Base-by-base conservation (phyloP, 1,140 invertebrate species). In the Nasonia longicornis region DNA sequence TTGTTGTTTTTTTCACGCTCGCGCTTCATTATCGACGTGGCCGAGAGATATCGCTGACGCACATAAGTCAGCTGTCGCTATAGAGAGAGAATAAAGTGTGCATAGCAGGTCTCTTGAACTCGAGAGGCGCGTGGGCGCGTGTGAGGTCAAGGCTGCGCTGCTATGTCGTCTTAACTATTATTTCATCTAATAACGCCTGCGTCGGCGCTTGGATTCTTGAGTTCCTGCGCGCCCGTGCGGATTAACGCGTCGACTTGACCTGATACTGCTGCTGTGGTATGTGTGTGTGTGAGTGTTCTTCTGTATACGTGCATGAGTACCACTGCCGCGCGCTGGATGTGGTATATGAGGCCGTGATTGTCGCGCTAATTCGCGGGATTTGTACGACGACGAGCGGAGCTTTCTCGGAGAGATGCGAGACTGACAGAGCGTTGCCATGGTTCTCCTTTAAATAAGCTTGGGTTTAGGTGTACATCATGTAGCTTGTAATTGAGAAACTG, bases 111-210 rank as follows among this genome's bases (percentile, higher is more conserved):
- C 71, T 45, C n/a, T 73, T 48, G 71, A 73, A 73, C 71, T 73
- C 12, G 66, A 6, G 52, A 58, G 11, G 4, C 11, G 35, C 35
- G 67, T 10, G 20, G n/a, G 20, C 2, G 29, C 2, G 14, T 14
- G n/a, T 26, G 2, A 52, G 73, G 73, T 75, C 73, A 75, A 75
- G 73, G 73, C 29, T 63, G 72, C 22, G 14, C 20, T 26, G 67
- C 20, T 58, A 7, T 58, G 35, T 42, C 29, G 22, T 26, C 29
- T 35, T 58, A 3, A n/a, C 69, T 42, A 71, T 71, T 71, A 71
- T 71, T 71, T 71, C 35, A 71, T 71, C 69, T 71, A 71, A 71
- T 58, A 58, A 58, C 52, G 52, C 20, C 2, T 16, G 45, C 45
- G 45, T 48, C 52, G 52, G 16, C 52, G 20, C 2, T n/a, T 4